Percentiles rank a stretch among this genome's conserved stretches.
These are phyloP conservation scores for Hyles vespertilio DNA, from an alignment of 1,140 invertebrate species.

Conservation along the genomic window DNA sequence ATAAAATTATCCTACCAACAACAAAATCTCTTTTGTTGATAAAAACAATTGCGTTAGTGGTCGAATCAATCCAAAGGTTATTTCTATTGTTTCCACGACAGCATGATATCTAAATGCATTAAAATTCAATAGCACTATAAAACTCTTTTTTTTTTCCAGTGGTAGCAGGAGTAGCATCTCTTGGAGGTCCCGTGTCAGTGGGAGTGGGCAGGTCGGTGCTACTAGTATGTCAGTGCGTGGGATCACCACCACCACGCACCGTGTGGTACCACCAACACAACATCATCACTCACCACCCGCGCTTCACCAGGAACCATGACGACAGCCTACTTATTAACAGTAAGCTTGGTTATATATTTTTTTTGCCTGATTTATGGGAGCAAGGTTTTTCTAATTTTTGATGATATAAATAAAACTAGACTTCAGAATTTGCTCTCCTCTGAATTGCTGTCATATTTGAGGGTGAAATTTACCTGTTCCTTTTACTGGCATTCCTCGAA, in stretches of 20 bases:
- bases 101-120: background rate
- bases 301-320: constrained; percentile 77
- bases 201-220: constrained; percentile 46
- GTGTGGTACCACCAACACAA: constrained; percentile 77
- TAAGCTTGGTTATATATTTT: constrained; percentile 30
- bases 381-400: too few species aligned
- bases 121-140: too few species aligned
- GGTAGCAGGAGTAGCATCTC: constrained; percentile 47
- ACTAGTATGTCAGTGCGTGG: constrained; percentile 77
- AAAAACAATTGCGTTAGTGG: too few species aligned
- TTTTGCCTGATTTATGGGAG: background rate
- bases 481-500: too few species aligned
- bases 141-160: constrained; percentile 28
- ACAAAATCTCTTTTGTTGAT: too few species aligned
- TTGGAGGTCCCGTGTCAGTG: constrained; percentile 39
- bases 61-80: background rate
- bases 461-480: too few species aligned
- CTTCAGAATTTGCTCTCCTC: too few species aligned
- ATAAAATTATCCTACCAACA: too few species aligned
- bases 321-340: constrained; percentile 78
- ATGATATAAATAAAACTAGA: too few species aligned
- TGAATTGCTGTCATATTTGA: too few species aligned
- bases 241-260: constrained; percentile 77
- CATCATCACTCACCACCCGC: constrained; percentile 76
- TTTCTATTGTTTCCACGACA: constrained; percentile 1